Percentiles rank a stretch among this genome's conserved stretches.
phyloP scores from a whole-genome alignment of 2,113 vertebrate genomes.

The Gallinago undulata region DNA sequence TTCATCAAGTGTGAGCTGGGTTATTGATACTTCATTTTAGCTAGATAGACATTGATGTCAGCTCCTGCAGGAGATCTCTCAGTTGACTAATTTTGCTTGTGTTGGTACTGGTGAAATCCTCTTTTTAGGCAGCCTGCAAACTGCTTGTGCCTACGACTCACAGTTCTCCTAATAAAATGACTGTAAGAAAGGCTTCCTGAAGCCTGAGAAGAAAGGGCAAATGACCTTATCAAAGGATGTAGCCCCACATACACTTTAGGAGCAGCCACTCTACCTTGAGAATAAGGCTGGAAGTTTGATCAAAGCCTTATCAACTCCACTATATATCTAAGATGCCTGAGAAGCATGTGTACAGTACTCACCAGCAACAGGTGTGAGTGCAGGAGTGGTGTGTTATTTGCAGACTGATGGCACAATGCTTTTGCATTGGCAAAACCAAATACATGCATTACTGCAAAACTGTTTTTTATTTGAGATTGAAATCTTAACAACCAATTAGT shows the following conservation, averaged over 20 bases:
- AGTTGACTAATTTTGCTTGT: background rate
- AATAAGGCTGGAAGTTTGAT: background rate
- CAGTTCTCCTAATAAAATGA: background rate
- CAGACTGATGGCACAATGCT: background rate
- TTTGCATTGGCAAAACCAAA: background rate
- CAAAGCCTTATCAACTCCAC: background rate
- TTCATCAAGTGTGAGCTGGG: slow-evolving; percentile 73
- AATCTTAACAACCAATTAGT: slow-evolving; percentile 48
- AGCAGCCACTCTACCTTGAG: background rate
- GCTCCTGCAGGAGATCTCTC: background rate
- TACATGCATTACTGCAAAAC: background rate
- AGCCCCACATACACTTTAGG: background rate
- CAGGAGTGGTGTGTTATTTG: background rate
- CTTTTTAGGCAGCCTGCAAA: background rate
- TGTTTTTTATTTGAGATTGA: slow-evolving; percentile 5
- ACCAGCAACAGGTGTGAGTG: background rate
- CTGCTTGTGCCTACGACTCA: background rate
- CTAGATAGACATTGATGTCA: background rate
- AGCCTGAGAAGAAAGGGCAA: background rate
- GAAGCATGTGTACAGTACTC: background rate
- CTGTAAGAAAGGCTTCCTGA: background rate
- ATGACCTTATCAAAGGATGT: background rate
- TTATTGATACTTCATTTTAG: slow-evolving; percentile 73
- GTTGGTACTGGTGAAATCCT: background rate
- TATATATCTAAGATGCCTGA: accelerated